Evolutionary conservation across 53 echinoderm and acorn worm species (phyloP), one percentile per base, ranked within the genome.

Genomic region (Paracentrotus lividus): DNA sequence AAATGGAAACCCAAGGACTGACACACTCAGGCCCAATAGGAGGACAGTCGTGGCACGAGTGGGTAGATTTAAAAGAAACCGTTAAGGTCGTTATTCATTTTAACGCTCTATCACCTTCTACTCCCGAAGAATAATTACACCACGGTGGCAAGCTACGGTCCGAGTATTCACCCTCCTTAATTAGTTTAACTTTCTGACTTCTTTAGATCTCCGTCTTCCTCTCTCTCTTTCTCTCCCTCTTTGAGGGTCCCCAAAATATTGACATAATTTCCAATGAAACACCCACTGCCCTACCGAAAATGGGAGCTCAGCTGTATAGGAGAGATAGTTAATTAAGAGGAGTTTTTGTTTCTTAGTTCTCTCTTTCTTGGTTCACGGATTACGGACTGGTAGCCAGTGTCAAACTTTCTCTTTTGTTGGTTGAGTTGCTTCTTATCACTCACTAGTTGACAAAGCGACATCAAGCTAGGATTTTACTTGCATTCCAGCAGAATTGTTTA

Each of bases 151-250:
- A 60, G 55, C 42, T 18, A 64, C 64, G 89, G 65, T 56, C 34
- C 65, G 21, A 72, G 40, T 72, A 72, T 40, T 72, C 89, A 64
- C 89, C 60, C 61, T 43, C 38, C 33, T 89, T 89, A 64, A 89
- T 89, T 89, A 89, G 89, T 58, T 89, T 38, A 89, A 89, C 89
- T 59, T 89, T 64, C 89, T 56, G 56, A 56, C 86, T 86, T 56
- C 44, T 81, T 47, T 18, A 5, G 81, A 47, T 24, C 45, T 47
- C 81, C 36, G 40, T 47, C 81, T 23, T 67, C 16, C n/a, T n/a
- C n/a, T n/a, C n/a, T n/a, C n/a, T n/a, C n/a, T n/a, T n/a, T n/a
- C n/a, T n/a, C n/a, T n/a, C n/a, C n/a, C n/a, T 32, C 21, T 81
- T 47, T 47, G 47, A 81, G 81, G 44, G 49, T 2, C 81, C 81